These are phyloP conservation scores for Todus mexicanus DNA, from an alignment of 2,797 vertebrate species.

Conservation along the genomic window DNA sequence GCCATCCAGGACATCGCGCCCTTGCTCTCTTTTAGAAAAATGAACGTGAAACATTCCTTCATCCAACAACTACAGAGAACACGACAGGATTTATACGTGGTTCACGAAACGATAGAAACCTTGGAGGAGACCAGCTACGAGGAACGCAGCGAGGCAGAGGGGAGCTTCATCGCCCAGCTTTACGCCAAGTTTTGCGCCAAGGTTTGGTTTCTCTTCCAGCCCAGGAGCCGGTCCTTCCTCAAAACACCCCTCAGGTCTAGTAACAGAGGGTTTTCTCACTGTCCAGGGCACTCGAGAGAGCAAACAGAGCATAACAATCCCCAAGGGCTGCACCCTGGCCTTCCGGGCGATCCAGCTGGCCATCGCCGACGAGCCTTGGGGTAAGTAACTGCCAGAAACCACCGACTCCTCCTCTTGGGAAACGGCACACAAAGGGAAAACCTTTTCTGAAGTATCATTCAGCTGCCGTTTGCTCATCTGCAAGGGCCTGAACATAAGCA, in stretches of 20 bases:
- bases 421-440: rapidly evolving
- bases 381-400: conserved; percentile 25
- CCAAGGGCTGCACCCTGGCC: conserved; percentile 70
- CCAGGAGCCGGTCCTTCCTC: neutral
- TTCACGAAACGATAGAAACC: conserved; percentile 57
- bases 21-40: neutral
- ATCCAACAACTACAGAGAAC: conserved; percentile 42
- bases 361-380: conserved; percentile 6
- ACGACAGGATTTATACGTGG: neutral
- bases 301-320: conserved; percentile 47
- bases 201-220: conserved; percentile 22
- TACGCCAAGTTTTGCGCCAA: neutral
- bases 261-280: neutral
- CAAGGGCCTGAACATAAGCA: neutral
- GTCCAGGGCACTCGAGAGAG: conserved; percentile 29
- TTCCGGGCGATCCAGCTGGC: conserved; percentile 48
- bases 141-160: neutral
- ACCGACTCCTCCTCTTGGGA: neutral
- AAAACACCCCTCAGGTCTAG: neutral
- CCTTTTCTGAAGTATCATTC: neutral
- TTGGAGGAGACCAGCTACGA: conserved; percentile 15
- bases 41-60: conserved; percentile 50
- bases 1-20: neutral
- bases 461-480: neutral
- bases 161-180: neutral